A percentile compares a stretch with the other conserved stretches of the same genome.
phyloP scores from a whole-genome alignment of 2,888 invertebrate species.

The Tribolium freemani region DNA sequence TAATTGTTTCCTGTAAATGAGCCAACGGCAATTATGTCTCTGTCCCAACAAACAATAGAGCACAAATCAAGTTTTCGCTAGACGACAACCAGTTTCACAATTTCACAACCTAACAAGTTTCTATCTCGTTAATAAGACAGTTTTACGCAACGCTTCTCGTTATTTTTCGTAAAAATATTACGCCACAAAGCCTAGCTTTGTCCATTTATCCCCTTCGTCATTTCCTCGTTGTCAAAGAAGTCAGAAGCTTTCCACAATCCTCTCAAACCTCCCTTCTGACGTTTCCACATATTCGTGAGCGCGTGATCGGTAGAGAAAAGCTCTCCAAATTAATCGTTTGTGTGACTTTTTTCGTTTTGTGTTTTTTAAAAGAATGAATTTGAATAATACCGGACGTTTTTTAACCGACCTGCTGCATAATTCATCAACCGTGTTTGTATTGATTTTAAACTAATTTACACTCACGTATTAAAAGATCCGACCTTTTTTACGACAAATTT shows the following conservation, averaged over 20 bases:
- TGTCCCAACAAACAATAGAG: not conserved
- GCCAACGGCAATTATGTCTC: not conserved
- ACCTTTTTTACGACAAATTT: not conserved
- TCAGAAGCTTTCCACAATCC: slow-evolving; percentile 1
- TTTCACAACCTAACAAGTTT: slow-evolving; percentile 7
- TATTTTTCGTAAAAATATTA: not conserved
- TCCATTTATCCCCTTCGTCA: slow-evolving; percentile 11
- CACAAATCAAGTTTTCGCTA: not conserved
- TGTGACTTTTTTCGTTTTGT: not conserved
- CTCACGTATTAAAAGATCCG: slow-evolving; percentile 10
- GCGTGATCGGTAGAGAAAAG: slow-evolving; percentile 2
- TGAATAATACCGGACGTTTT: slow-evolving; percentile 17
- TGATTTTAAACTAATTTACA: slow-evolving; percentile 4
- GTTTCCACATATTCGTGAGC: not conserved
- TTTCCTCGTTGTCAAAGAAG: not conserved
- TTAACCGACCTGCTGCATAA: slow-evolving; percentile 5
- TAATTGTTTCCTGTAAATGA: too few relatives aligned
- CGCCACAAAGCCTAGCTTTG: slow-evolving; percentile 2
- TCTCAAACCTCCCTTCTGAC: slow-evolving; percentile 7
- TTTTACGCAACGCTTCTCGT: not conserved
- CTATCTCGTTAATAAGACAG: not conserved
- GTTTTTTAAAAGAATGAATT: slow-evolving; percentile 1
- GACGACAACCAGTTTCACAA: slow-evolving; percentile 6
- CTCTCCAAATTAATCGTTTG: slow-evolving; percentile 18
- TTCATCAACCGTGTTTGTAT: slow-evolving; percentile 11